Base-by-base conservation (phyloP, 2,113 vertebrate species). In the Pyrgilauda ruficollis region DNA sequence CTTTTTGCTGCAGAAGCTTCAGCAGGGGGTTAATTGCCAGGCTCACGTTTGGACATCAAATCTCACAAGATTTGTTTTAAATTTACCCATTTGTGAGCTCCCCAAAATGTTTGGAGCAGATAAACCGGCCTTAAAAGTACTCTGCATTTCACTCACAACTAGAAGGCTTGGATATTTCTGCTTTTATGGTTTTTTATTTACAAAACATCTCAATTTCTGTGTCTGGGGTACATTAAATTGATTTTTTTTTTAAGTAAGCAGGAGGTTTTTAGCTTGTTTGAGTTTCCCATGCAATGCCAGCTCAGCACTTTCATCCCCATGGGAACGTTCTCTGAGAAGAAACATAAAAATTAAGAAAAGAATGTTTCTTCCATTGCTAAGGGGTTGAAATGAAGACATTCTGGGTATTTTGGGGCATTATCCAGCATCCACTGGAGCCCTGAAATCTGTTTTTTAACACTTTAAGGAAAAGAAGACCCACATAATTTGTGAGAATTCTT, bases 151-250 rank as follows among this genome's bases (percentile, higher is more conserved):
- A 6, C 46, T 52, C 37, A 5, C 50, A 33, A 3, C 53, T 18
- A 0, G 0, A 26, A 30, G 8, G 43, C n/a, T 82, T 68, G 8
- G 11, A 2, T 26, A 61, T 21, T 68, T n/a, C 28, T 46, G n/a
- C 46, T 75, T 82, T 61, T n/a, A 18, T 13, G 62, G 24, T 31
- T 70, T 43, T 23, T 56, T n/a, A 16, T 39, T 56, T 31, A 50
- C 30, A 16, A 67, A 53, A 26, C 1, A 19, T 33, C n/a, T 62
- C 39, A 0, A 9, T 33, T 55, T 59, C 76, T 20, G 31, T 0
- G 23, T 8, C 62, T 58, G 30, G 39, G 20, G 24, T 15, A 31
- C 55, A 39, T 47, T 62, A 41, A 61, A 52, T 31, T 12, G 24
- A 15, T 47, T 82, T 47, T 79, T 82, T 82, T 56, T 67, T 39